A percentile compares a stretch with the other conserved stretches of the same genome.
Evolutionary conservation across 2,113 vertebrate species (phyloP).

Genomic region (Heloderma charlesbogerti): DNA sequence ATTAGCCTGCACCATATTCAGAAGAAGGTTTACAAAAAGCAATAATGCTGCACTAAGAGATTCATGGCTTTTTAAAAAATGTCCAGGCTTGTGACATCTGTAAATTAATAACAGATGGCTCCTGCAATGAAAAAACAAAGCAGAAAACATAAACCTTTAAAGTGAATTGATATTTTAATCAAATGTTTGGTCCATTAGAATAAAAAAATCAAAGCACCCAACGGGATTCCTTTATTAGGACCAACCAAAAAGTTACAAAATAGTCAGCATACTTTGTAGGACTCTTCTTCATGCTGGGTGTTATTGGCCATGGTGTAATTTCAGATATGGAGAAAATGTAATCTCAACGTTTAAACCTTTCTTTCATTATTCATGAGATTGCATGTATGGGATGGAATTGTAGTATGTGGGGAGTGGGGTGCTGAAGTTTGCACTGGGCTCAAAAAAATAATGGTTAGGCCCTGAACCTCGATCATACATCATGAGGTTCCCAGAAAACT

Average conservation of each 20-base stretch:
- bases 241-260: neutral
- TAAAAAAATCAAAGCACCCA: too few species aligned
- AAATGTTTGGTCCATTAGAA: too few species aligned
- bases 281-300: neutral
- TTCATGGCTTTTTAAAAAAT: too few species aligned
- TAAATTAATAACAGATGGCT: too few species aligned
- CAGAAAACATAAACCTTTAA: too few species aligned
- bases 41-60: neutral
- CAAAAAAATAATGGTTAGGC: too few species aligned
- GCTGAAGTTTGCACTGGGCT: too few species aligned
- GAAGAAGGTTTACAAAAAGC: neutral
- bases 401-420: neutral
- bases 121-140: too few species aligned
- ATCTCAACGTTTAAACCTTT: neutral
- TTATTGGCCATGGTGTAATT: neutral
- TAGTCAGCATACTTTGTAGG: neutral
- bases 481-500: conserved; percentile 13
- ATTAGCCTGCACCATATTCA: neutral
- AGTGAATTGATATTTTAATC: too few species aligned
- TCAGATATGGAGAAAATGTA: neutral
- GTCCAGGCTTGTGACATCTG: too few species aligned
- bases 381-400: neutral
- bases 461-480: neutral
- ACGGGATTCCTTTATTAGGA: too few species aligned
- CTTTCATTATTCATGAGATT: too few species aligned